Evolutionary conservation across 2,888 invertebrate species (phyloP), one percentile per base, ranked within the genome.

Genomic region (Tenthredo distinguenda): DNA sequence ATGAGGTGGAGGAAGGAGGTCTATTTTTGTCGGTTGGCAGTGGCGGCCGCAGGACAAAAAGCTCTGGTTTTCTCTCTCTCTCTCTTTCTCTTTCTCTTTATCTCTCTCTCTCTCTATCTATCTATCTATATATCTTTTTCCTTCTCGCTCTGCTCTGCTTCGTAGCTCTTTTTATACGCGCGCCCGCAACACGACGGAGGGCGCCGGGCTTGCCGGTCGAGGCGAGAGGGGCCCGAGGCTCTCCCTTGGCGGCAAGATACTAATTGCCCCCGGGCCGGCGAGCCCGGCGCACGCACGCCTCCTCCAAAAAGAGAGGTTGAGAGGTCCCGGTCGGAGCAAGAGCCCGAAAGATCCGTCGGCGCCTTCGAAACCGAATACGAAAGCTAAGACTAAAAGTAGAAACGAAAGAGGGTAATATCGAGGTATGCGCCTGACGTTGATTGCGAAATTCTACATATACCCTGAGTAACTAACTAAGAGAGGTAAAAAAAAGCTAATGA

Each of bases 201-300:
- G 88, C 85, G 87, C 87, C 71, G 83, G 87, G 87, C 85, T 85
- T 65, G 87, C 84, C 84, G 84, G 86, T 85, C 87, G 89, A 85
- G 88, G 87, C 88, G 86, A 88, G 86, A 84, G 87, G 88, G 87
- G 88, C 88, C 87, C 85, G 85, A 85, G 87, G 83, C 85, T 83
- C 91, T 92, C 93, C 93, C 93, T 92, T 89, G 91, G 90, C 92
- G 91, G 92, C 90, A 91, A 91, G 91, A 91, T 92, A 91, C 93
- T 92, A 92, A 92, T 93, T 93, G 92, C 93, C 92, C 92, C 90
- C 91, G 91, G 86, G 76, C 68, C 84, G 65, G 26, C 86, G 83
- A 76, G 62, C 62, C 40, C 62, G 71, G 76, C 84, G 84, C 65
- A 83, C 83, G 83, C 83, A 71, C 83, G 83, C 47, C 83, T 83